These are phyloP conservation scores for rabbit (Oryctolagus cuniculus) DNA, from an alignment of 2,113 vertebrate species.

Conservation along the genomic window mOryCun1.1 NC_091447.1:2358501-2359000, in stretches of 20 bases:
- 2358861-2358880: conserved; percentile 46
- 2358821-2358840: neutral
- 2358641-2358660: neutral
- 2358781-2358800: neutral
- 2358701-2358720: neutral
- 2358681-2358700: neutral
- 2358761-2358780: neutral
- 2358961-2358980: conserved; percentile 60
- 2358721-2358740: neutral
- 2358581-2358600: neutral
- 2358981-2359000: neutral
- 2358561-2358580: conserved; percentile 59
- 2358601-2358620: conserved; percentile 55
- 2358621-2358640: conserved; percentile 13
- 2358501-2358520: neutral
- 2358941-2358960: conserved; percentile 62
- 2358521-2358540: conserved; percentile 72
- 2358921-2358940: conserved; percentile 75
- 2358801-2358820: neutral
- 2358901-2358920: conserved; percentile 46
- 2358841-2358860: conserved; percentile 26
- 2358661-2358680: neutral
- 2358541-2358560: conserved; percentile 60
- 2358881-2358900: conserved; percentile 46
- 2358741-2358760: conserved; percentile 17